Evolutionary conservation across 2,113 vertebrate species (phyloP), one percentile per base, ranked within the genome.

Genomic region (Leucopternis melanops): DNA sequence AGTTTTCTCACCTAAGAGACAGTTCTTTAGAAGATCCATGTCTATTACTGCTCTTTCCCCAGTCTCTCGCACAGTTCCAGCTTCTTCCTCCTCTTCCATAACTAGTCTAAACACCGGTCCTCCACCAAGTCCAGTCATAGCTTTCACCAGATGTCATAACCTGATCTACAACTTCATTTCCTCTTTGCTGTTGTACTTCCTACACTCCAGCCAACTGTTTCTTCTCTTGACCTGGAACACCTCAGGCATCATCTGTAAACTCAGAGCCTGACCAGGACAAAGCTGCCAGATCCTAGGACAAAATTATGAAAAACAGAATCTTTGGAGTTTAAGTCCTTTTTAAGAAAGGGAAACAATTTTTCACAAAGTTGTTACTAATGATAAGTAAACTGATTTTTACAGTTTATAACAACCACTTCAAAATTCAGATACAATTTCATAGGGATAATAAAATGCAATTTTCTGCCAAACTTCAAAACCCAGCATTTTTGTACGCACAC

Each of bases 91-190:
- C 25, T 62, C 49, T 54, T 67, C 83, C 72, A 61, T 11, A 65
- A 71, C 57, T 1, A 78, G 27, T 5, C 27, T n/a, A 27, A 77
- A 45, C 36, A 58, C 17, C 0, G 0, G 4, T 18, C 54, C 58
- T 54, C 14, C 38, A 63, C 8, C 2, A 31, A 47, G 44, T 5
- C 82, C 82, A 20, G 49, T 25, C 54, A 17, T 2, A 44, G 67
- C 40, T 83, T 85, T 88, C 79, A 55, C 32, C 40, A 77, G 40
- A 44, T 66, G 58, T 54, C 94, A 72, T 1, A 61, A 54, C n/a
- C 65, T 52, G 10, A 70, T 2, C 22, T 38, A 10, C 10, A 19
- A 62, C 42, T 49, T 75, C 7, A 83, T 22, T 94, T 95, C 78
- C 90, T 44, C 29, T 75, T 50, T 74, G 58, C 45, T 50, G 25